Evolutionary conservation across 1,140 invertebrate species (phyloP).

Genomic region (Drosophila persimilis): DNA sequence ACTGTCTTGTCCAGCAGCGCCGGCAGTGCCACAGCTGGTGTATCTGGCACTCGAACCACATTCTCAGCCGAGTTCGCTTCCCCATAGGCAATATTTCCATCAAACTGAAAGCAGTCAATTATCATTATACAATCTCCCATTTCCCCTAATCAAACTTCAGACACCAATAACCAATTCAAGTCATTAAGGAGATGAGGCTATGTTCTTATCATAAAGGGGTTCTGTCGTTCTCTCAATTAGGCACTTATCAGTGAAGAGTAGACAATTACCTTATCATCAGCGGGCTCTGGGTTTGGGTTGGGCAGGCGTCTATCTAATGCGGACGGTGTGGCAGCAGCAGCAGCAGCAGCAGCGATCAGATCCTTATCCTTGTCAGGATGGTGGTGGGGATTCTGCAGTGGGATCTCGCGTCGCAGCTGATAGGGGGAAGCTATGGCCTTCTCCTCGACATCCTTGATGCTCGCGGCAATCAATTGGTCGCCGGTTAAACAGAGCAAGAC

Average conservation of each 20-base stretch:
- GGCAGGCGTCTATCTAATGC: constrained; percentile 16
- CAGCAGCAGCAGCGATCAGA: constrained; percentile 7
- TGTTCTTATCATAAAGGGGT: neutral
- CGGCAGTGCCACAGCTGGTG: constrained; percentile 16
- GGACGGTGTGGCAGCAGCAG: constrained; percentile 23
- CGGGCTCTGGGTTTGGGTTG: constrained; percentile 6
- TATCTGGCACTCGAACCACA: constrained; percentile 56
- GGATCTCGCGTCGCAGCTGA: constrained; percentile 31
- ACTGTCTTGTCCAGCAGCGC: constrained; percentile 21
- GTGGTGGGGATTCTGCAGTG: constrained; percentile 51
- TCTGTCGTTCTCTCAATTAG: neutral
- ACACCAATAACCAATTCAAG: constrained; percentile 9
- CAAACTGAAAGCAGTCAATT: constrained; percentile 28
- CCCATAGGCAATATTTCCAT: constrained; percentile 38
- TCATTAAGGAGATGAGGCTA: constrained; percentile 3
- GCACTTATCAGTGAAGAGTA: constrained; percentile 20
- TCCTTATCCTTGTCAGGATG: constrained; percentile 41
- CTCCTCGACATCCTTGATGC: constrained; percentile 24
- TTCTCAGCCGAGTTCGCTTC: constrained; percentile 58
- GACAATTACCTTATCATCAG: constrained; percentile 54
- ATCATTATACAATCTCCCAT: neutral
- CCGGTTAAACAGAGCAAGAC: constrained; percentile 68
- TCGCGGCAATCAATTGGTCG: constrained; percentile 56
- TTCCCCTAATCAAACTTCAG: constrained; percentile 32
- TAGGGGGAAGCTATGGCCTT: constrained; percentile 49